Evolutionary conservation across 2,797 vertebrate genomes (phyloP), one percentile per base, ranked within the genome.

Genomic region (Allobates femoralis): DNA sequence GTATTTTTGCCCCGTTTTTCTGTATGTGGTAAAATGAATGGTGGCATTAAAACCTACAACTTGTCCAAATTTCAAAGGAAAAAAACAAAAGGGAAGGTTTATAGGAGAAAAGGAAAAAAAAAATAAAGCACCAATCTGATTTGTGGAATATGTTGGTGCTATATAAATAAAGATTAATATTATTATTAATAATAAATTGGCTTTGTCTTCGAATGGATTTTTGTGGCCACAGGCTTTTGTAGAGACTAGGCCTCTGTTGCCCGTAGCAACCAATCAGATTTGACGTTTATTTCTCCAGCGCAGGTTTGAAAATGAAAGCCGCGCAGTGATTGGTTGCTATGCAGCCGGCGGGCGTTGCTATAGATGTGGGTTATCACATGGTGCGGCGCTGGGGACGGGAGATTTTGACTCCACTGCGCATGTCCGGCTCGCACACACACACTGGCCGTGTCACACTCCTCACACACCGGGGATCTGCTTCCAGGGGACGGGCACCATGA

Each of bases 401-500:
- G 55, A 18, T 16, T n/a, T 37, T 64, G 56, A 32, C 28, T 12
- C 16, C 60, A 62, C 37, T 53, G 85, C 79, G 85, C 79, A 86
- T 83, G 85, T 23, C 62, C 16, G 55, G 67, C 55, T 14, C 79
- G 2, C 41, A 41, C 76, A 46, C 64, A 69, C 83, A 55, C 74
- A 37, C 41, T 79, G 26, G 19, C 83, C 32, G 75, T 69, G 74
- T 78, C 76, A 58, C 75, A 58, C 75, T 23, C 62, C n/a, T 26
- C 50, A 73, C 60, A 79, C 64, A 76, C 73, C 58, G 82, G 53
- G 11, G 15, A 56, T 56, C 46, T 73, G 77, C 78, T 26, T 74
- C 69, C 62, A 30, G 51, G 51, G 75, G 75, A 77, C 30, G 75
- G 51, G 75, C 41, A 32, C 21, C 26, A 79, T 79, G 79, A 56